Evolutionary conservation across 2,797 vertebrate species (phyloP).

Genomic region (Lemur catta): DNA sequence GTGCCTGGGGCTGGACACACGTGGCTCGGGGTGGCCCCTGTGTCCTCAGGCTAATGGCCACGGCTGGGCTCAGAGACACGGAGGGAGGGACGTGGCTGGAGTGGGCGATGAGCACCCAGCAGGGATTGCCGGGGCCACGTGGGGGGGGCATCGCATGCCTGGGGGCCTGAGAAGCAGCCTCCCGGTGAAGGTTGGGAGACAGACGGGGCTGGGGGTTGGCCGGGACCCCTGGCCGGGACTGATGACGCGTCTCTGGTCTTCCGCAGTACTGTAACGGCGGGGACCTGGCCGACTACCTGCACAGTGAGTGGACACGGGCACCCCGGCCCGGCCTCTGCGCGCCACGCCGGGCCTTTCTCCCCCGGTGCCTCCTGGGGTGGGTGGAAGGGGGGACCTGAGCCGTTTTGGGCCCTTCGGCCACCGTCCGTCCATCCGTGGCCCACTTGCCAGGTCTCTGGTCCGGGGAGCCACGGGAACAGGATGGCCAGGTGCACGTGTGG

Average conservation of each 20-base stretch:
- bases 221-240: background rate
- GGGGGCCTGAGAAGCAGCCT: background rate
- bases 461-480: background rate
- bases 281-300: slow-evolving; percentile 97
- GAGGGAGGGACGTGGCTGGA: background rate
- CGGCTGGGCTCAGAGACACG: fast-evolving
- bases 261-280: slow-evolving; percentile 98
- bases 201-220: background rate
- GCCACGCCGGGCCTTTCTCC: background rate
- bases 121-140: background rate
- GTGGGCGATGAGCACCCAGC: background rate
- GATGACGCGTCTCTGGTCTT: background rate
- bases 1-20: slow-evolving; percentile 44
- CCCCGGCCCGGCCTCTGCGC: background rate
- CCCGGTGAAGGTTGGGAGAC: background rate
- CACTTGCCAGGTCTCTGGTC: background rate
- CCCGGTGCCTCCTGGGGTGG: fast-evolving
- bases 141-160: fast-evolving
- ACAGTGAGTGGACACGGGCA: slow-evolving; percentile 89
- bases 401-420: background rate
- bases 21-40: background rate
- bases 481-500: background rate
- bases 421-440: fast-evolving
- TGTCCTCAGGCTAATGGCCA: background rate
- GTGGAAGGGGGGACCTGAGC: background rate